These are phyloP conservation scores for Sardina pilchardus DNA, from an alignment of 2,113 vertebrate species.

Conservation along the genomic window DNA sequence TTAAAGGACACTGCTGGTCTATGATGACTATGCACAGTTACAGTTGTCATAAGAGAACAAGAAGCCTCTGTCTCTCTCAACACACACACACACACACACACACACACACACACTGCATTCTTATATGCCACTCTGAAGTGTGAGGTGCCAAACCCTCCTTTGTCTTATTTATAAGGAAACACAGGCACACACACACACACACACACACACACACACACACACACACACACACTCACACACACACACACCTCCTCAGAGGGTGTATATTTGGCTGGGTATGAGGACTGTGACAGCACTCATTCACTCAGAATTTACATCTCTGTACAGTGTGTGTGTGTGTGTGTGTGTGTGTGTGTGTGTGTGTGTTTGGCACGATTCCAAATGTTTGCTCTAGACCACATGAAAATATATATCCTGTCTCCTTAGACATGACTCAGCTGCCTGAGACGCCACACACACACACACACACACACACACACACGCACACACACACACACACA, in stretches of 20 bases:
- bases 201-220: too few relatives aligned
- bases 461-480: background rate
- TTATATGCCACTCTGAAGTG: slow-evolving; percentile 14
- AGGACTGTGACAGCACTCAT: slow-evolving; percentile 40
- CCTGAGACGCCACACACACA: slow-evolving; percentile 54
- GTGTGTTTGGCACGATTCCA: slow-evolving; percentile 44
- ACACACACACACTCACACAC: too few relatives aligned
- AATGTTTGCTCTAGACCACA: slow-evolving; percentile 63
- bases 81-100: too few relatives aligned
- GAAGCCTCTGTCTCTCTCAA: too few relatives aligned
- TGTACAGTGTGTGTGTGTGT: slow-evolving; percentile 29
- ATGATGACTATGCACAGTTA: too few relatives aligned
- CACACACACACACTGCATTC: too few relatives aligned
- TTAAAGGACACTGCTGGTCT: too few relatives aligned
- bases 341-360: slow-evolving; percentile 37
- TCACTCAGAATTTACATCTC: slow-evolving; percentile 39
- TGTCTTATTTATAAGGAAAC: slow-evolving; percentile 16
- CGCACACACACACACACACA: slow-evolving; percentile 7
- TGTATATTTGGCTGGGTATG: background rate
- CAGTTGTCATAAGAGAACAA: too few relatives aligned
- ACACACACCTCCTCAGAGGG: background rate
- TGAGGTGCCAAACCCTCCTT: background rate
- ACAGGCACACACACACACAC: slow-evolving; percentile 18
- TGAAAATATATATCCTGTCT: slow-evolving; percentile 61
- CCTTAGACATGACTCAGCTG: slow-evolving; percentile 69